A percentile compares a stretch with the other conserved stretches of the same genome.
Conservation (phyloP, 1,140 invertebrate species). For the Drosophila ercepeae region DNA sequence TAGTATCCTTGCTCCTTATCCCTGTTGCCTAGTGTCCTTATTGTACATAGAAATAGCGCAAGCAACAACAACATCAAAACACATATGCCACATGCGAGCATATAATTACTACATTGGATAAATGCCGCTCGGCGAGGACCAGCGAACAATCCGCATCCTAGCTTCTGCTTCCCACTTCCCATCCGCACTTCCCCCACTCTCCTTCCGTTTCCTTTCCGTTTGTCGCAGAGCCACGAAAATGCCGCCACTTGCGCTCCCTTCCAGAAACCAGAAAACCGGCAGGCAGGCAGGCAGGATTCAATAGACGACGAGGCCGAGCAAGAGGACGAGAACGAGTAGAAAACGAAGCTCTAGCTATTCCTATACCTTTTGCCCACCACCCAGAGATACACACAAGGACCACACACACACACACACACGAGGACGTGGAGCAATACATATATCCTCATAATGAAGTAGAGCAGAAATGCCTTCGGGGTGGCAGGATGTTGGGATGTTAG, state of each 20-base stretch:
- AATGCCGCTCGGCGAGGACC: constrained; percentile 11
- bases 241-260: constrained; percentile 47
- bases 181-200: not conserved
- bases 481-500: constrained; percentile 19
- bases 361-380: constrained; percentile 31
- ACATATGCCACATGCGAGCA: constrained; percentile 38
- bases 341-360: constrained; percentile 15
- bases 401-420: constrained; percentile 17
- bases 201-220: constrained; percentile 10
- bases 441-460: constrained; percentile 77
- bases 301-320: constrained; percentile 52
- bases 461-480: constrained; percentile 51
- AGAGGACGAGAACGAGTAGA: constrained; percentile 3
- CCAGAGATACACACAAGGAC: constrained; percentile 27
- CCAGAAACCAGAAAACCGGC: no score
- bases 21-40: constrained; percentile 16
- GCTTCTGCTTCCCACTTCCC: constrained; percentile 4
- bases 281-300: constrained; percentile 64
- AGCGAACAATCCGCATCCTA: constrained; percentile 29
- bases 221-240: constrained; percentile 45
- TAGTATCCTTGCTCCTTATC: no score
- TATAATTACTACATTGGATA: constrained; percentile 58
- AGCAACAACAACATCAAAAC: constrained; percentile 4
- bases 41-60: constrained; percentile 13
- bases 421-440: constrained; percentile 12